Evolutionary conservation across 2,797 vertebrate species (phyloP), one percentile per base, ranked within the genome.

Genomic region (Malacoraja senta): DNA sequence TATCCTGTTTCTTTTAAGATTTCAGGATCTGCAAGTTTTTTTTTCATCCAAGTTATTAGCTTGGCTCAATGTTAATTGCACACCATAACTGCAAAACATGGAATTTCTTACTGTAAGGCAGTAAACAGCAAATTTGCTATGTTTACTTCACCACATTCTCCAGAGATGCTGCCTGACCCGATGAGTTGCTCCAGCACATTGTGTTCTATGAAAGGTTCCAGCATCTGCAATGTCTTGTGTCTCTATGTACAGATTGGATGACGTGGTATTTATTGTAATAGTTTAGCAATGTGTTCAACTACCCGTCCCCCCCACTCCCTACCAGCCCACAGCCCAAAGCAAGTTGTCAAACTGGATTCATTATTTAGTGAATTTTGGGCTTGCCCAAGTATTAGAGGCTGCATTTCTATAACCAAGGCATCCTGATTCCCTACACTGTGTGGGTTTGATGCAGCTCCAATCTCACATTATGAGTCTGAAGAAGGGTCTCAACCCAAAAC

Each of bases 41-140:
- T 24, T 74, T 74, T 32, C 1, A n/a, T 86, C 63, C 17, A 86
- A 84, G 83, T 86, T 19, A 84, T 29, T 84, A 86, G 15, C n/a
- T 65, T 63, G 83, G 58, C n/a, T 86, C 15, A 88, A 68, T 68
- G 32, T 88, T 35, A 13, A n/a, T 77, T n/a, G n/a, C 17, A 19
- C 24, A 19, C 65, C 29, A 8, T 32, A 65, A 35, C 7, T 88
- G n/a, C 61, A 19, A 65, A 88, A 68, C n/a, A 32, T 88, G 17
- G 26, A 86, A 32, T 65, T 86, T 86, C 58, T 86, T 86, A 17
- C 58, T 84, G 53, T 88, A 88, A 88, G 21, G n/a, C 15, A 68
- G 17, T 88, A 21, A 7, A 19, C 65, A 7, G 17, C 17, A 10
- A 21, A 32, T 21, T 53, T 68, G 32, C 17, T 88, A 6, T 53